Percentiles rank a stretch among this genome's conserved stretches.
These are phyloP conservation scores for Trissolcus basalis DNA, from an alignment of 1,140 invertebrate species.

Conservation along the genomic window DNA sequence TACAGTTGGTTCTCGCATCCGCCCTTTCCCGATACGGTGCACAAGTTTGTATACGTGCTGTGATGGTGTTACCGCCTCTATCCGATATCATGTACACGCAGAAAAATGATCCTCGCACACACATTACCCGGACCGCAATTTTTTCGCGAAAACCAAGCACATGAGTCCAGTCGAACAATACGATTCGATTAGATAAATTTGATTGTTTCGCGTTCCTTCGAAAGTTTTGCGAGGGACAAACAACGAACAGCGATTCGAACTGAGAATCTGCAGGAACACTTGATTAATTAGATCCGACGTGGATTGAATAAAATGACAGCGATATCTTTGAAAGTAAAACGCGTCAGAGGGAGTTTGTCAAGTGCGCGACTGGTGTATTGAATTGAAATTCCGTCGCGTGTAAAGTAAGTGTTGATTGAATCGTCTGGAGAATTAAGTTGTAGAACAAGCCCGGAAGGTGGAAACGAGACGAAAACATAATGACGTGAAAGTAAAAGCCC, in stretches of 20 bases:
- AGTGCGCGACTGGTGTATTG: too few species aligned
- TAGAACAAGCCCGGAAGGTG: constrained; percentile 34
- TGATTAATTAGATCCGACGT: too few species aligned
- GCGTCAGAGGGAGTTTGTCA: too few species aligned
- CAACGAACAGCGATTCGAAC: too few species aligned
- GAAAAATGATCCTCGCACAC: constrained; percentile 10
- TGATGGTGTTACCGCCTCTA: constrained; percentile 43
- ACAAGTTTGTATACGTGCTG: constrained; percentile 33
- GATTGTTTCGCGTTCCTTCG: too few species aligned
- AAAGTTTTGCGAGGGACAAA: too few species aligned
- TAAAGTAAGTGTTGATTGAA: constrained; percentile 65
- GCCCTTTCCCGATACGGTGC: constrained; percentile 44
- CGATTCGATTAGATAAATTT: too few species aligned
- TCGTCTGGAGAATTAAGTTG: constrained; percentile 56
- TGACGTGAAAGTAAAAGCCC: constrained; percentile 60
- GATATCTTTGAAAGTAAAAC: too few species aligned
- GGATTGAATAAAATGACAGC: too few species aligned
- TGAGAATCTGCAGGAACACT: too few species aligned
- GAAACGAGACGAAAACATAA: constrained; percentile 41
- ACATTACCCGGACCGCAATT: constrained; percentile 27
- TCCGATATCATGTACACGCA: constrained; percentile 18
- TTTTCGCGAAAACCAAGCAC: too few species aligned
- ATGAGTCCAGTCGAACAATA: too few species aligned
- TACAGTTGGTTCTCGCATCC: constrained; percentile 54
- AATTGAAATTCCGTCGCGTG: neutral